phyloP scores from a whole-genome alignment of 2,888 invertebrate species.

The Microctonus hyperodae region DNA sequence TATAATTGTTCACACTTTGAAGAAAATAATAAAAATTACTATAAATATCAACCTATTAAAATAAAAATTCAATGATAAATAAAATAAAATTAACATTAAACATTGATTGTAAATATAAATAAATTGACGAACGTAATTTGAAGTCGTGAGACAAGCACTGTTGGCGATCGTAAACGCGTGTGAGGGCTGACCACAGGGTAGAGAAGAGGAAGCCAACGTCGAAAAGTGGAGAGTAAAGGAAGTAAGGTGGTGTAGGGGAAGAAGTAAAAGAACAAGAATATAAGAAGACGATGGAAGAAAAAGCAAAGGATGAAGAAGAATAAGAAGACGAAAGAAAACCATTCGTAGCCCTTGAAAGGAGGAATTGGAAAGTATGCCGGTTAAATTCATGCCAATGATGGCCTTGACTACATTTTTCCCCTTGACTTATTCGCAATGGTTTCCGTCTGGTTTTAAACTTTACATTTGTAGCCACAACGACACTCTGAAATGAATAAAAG shows the following conservation, averaged over 20 bases:
- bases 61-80: not conserved
- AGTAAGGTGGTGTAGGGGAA: conserved; percentile 37
- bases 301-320: conserved; percentile 33
- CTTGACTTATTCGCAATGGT: conserved; percentile 22
- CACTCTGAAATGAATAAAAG: not conserved
- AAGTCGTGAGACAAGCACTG: conserved; percentile 25
- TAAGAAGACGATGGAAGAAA: conserved; percentile 36
- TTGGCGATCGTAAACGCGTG: conserved; percentile 29
- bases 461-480: not conserved
- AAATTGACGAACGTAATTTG: conserved; percentile 25
- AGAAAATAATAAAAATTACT: not conserved
- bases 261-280: conserved; percentile 41
- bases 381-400: conserved; percentile 39
- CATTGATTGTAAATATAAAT: not conserved
- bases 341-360: conserved; percentile 37
- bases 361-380: conserved; percentile 32
- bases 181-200: conserved; percentile 33
- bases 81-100: not conserved
- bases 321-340: conserved; percentile 36
- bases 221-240: conserved; percentile 31
- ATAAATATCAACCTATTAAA: not conserved
- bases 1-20: not conserved
- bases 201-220: conserved; percentile 31
- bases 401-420: conserved; percentile 37
- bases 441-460: conserved; percentile 20